Percentiles rank a stretch among this genome's conserved stretches.
Evolutionary conservation across 2,113 vertebrate genomes (phyloP).

Genomic region (Mormoops blainvillei): DNA sequence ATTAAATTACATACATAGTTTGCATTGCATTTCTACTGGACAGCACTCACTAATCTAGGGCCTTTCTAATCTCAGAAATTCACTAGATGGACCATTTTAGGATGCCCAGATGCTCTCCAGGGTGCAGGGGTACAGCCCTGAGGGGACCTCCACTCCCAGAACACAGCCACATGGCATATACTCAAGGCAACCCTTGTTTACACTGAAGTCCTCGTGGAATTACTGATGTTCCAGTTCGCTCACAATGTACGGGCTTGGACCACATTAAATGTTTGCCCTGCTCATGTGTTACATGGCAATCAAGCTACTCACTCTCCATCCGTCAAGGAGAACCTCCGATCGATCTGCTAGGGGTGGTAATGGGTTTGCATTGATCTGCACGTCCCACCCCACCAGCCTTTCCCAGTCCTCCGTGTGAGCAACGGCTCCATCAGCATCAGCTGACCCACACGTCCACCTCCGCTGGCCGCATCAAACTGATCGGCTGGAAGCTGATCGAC

Average conservation of each 20-base stretch:
- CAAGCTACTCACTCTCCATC: neutral
- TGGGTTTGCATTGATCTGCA: neutral
- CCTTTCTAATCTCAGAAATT: neutral
- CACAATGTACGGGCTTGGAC: neutral
- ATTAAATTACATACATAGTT: neutral
- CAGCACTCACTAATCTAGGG: neutral
- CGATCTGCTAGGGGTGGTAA: neutral
- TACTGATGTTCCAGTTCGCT: neutral
- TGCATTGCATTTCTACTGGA: neutral
- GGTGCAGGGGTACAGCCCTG: neutral
- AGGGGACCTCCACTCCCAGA: neutral
- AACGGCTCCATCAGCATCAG: neutral
- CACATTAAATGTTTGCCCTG: neutral
- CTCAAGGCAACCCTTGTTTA: neutral
- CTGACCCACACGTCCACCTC: rapidly evolving
- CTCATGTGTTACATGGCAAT: neutral
- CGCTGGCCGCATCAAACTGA: neutral
- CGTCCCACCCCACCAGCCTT: neutral
- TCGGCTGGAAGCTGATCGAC: neutral
- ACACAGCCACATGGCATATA: neutral
- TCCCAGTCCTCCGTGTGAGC: neutral
- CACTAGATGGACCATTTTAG: neutral
- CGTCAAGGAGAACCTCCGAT: neutral
- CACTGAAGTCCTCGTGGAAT: neutral
- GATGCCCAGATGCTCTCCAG: neutral